phyloP scores from a whole-genome alignment of 2,888 invertebrate species.

The Allolobophora icterica region DNA sequence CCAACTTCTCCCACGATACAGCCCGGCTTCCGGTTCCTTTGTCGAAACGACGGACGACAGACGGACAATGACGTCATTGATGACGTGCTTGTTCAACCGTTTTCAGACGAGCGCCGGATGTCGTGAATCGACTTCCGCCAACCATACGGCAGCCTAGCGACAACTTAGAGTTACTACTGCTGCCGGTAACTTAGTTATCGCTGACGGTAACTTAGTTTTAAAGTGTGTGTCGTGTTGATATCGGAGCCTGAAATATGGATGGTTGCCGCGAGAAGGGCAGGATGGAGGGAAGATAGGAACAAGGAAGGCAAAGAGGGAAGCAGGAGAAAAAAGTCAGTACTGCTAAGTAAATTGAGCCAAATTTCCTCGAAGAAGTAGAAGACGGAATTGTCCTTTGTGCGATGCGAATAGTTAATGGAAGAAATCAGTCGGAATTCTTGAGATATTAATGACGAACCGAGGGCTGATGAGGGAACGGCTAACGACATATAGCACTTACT shows the following conservation, averaged over 20 bases:
- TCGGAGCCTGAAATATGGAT: not conserved
- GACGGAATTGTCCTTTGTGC: too few species aligned
- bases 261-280: not conserved
- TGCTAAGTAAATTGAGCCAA: not conserved
- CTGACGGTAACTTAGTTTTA: too few species aligned
- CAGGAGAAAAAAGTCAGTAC: not conserved
- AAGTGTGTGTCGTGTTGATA: not conserved
- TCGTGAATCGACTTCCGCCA: not conserved
- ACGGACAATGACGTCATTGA: not conserved
- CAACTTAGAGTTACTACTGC: not conserved
- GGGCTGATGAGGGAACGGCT: too few species aligned
- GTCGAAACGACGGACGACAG: not conserved
- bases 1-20: slow-evolving; percentile 2
- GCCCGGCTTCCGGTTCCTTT: not conserved
- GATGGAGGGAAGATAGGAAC: not conserved
- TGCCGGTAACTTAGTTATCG: not conserved
- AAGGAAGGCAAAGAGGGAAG: not conserved
- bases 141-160: not conserved
- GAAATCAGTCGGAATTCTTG: too few species aligned
- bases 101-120: not conserved
- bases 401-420: too few species aligned
- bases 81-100: not conserved
- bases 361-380: too few species aligned
- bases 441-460: too few species aligned
- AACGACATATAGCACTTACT: too few species aligned